A percentile compares a stretch with the other conserved stretches of the same genome.
These are phyloP conservation scores for Sycophila texana DNA, from an alignment of 2,888 invertebrate genomes.

Conservation along the genomic window DNA sequence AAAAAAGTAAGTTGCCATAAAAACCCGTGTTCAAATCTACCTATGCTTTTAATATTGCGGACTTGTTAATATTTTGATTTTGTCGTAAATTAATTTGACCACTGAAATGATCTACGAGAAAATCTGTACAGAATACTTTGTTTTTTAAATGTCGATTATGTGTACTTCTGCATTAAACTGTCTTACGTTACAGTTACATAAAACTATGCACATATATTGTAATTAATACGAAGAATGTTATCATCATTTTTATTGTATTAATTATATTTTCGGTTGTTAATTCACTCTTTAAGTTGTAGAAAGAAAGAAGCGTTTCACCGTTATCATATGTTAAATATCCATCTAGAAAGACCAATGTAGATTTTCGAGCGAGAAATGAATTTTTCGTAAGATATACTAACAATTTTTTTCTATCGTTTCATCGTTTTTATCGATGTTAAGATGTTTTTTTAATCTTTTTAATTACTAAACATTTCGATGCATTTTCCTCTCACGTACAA, in stretches of 20 bases:
- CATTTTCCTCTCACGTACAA: slow-evolving; percentile 46
- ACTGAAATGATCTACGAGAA: slow-evolving; percentile 16
- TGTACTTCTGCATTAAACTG: slow-evolving; percentile 27
- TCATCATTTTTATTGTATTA: slow-evolving; percentile 38
- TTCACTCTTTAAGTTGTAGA: slow-evolving; percentile 33
- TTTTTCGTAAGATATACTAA: slow-evolving; percentile 39
- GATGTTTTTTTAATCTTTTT: slow-evolving; percentile 30
- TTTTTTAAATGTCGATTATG: slow-evolving; percentile 3
- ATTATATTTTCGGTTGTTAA: slow-evolving; percentile 9
- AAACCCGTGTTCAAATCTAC: no score
- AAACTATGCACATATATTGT: slow-evolving; percentile 39
- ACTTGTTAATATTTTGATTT: no score
- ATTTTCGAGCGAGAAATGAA: slow-evolving; percentile 28
- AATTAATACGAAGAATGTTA: slow-evolving; percentile 40
- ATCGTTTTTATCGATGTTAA: slow-evolving; percentile 18
- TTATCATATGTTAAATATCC: slow-evolving; percentile 25
- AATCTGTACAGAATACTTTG: slow-evolving; percentile 39
- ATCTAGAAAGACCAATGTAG: slow-evolving; percentile 2
- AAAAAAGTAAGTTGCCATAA: no score
- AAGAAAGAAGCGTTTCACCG: slow-evolving; percentile 12
- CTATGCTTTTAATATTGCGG: no score
- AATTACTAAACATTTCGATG: slow-evolving; percentile 28
- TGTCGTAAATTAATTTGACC: background rate
- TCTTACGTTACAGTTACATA: slow-evolving; percentile 15
- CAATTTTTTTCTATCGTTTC: slow-evolving; percentile 33